Evolutionary conservation across 2,888 invertebrate species (phyloP).

Genomic region (Lithodes maja): DNA sequence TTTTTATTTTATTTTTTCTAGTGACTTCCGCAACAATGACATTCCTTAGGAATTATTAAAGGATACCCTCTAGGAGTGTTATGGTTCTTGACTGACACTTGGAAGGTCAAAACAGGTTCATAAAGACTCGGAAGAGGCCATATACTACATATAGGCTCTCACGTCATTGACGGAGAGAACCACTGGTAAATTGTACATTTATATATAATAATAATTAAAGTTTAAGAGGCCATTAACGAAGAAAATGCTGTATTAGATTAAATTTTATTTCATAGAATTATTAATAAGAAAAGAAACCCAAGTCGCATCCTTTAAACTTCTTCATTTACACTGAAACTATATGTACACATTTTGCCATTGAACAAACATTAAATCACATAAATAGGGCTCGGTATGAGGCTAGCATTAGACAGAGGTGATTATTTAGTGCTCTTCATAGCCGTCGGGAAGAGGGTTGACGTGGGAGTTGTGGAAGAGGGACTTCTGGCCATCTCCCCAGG

Average conservation of each 20-base stretch:
- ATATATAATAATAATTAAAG: too few species aligned
- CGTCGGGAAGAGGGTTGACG: constrained; percentile 85
- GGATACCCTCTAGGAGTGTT: too few species aligned
- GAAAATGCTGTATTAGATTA: neutral
- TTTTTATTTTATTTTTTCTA: too few species aligned
- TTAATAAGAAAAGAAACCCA: neutral
- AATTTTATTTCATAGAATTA: neutral
- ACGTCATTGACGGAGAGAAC: too few species aligned
- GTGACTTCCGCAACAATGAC: too few species aligned
- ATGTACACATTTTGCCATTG: constrained; percentile 10
- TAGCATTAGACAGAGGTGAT: neutral
- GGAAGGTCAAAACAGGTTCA: too few species aligned
- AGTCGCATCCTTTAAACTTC: neutral
- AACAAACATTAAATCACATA: constrained; percentile 7
- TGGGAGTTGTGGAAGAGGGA: constrained; percentile 91
- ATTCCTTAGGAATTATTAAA: too few species aligned
- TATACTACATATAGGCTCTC: too few species aligned
- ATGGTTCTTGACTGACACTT: too few species aligned
- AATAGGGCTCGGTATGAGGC: neutral
- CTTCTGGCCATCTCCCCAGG: constrained; percentile 95
- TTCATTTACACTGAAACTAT: neutral
- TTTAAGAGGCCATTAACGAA: too few species aligned
- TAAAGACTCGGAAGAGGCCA: too few species aligned
- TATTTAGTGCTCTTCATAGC: constrained; percentile 81
- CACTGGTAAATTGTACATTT: too few species aligned